Percentiles rank a stretch among this genome's conserved stretches.
These are phyloP conservation scores for Danaus plexippus DNA, from an alignment of 1,140 invertebrate genomes.

Conservation along the genomic window DNA sequence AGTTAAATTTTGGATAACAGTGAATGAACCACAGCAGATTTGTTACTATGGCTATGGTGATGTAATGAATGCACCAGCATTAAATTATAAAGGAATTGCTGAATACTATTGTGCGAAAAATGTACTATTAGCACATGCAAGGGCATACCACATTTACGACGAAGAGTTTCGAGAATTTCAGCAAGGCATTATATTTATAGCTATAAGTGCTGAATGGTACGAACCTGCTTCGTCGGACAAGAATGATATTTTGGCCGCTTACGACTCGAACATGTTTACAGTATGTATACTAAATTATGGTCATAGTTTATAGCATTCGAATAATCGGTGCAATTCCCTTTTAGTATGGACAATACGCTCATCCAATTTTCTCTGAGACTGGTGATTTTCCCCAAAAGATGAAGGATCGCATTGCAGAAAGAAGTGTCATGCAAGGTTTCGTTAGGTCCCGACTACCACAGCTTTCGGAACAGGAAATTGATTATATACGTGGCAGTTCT, in stretches of 20 bases:
- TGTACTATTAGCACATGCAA: conserved; percentile 41
- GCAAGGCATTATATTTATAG: conserved; percentile 67
- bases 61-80: conserved; percentile 59
- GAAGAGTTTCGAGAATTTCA: conserved; percentile 35
- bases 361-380: conserved; percentile 72
- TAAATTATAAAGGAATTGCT: conserved; percentile 61
- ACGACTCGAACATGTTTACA: conserved; percentile 59
- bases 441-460: conserved; percentile 51
- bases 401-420: conserved; percentile 67
- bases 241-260: conserved; percentile 64
- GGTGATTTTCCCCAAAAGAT: conserved; percentile 75
- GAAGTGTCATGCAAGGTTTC: conserved; percentile 64
- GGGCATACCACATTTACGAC: conserved; percentile 74
- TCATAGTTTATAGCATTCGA: conserved; percentile 1
- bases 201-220: conserved; percentile 61
- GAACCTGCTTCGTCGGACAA: conserved; percentile 46
- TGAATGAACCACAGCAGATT: conserved; percentile 78
- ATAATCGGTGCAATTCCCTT: conserved; percentile 18
- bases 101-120: conserved; percentile 66
- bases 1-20: conserved; percentile 77
- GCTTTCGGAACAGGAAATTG: conserved; percentile 47
- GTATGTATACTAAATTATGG: conserved; percentile 20
- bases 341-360: conserved; percentile 38
- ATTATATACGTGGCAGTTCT: conserved; percentile 47
- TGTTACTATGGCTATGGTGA: conserved; percentile 73